Conservation (phyloP, 2,113 vertebrate genomes). For the Gallinago undulata region DNA sequence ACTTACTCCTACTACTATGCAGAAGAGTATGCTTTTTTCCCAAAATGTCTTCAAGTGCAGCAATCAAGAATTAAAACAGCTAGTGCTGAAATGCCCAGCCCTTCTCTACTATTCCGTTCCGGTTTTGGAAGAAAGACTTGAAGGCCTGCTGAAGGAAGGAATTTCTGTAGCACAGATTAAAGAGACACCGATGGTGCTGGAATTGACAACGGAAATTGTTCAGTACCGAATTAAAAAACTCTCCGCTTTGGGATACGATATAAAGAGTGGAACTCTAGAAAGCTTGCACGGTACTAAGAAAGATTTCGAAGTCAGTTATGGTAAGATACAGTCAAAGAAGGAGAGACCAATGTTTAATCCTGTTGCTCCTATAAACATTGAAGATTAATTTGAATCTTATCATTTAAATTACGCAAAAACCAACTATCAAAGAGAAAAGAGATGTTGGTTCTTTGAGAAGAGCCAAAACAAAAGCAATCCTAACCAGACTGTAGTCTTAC, state of each 20-base stretch:
- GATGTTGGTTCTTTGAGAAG: background rate
- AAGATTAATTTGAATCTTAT: conserved; percentile 64
- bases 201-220: conserved; percentile 88
- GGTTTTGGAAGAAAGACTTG: conserved; percentile 82
- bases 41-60: conserved; percentile 80
- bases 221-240: conserved; percentile 85
- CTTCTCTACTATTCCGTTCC: conserved; percentile 85
- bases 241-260: conserved; percentile 74
- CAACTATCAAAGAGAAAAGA: background rate
- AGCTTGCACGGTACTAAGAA: conserved; percentile 88
- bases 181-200: conserved; percentile 83
- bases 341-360: conserved; percentile 92
- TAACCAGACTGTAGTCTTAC: background rate
- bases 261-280: conserved; percentile 79
- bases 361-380: conserved; percentile 81
- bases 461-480: background rate
- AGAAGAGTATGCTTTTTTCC: conserved; percentile 79
- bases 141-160: conserved; percentile 78
- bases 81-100: conserved; percentile 85
- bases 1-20: conserved; percentile 79
- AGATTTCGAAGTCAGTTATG: conserved; percentile 87
- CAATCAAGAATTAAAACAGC: conserved; percentile 76
- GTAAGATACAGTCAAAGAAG: conserved; percentile 80
- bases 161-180: conserved; percentile 84
- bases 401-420: background rate